Evolutionary conservation across 2,888 invertebrate species (phyloP), one percentile per base, ranked within the genome.

Genomic region (Protophormia terraenovae): DNA sequence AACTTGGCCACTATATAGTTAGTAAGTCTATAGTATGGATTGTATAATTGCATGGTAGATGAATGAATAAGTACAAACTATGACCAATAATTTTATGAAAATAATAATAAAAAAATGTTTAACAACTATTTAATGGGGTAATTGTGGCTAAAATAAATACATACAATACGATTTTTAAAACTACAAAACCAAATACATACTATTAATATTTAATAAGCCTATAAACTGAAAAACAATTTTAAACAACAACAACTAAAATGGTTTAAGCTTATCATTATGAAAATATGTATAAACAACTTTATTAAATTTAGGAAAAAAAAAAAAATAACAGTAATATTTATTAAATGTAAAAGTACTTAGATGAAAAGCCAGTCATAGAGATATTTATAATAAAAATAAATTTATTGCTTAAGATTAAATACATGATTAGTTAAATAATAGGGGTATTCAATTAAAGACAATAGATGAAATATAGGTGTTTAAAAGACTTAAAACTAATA

Each of bases 111-210:
- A 72, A 81, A 84, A 75, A 78, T 62, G 76, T 84, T 80, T 69
- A 77, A 78, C 84, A 78, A 84, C 80, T 60, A 78, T 85, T 85
- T 82, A 82, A 82, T 85, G 84, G 81, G 75, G 84, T 82, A 82
- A 85, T 85, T 78, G 81, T 75, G 77, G 81, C 78, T 50, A 41
- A 60, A 67, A 38, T 55, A n/a, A 45, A 66, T 24, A 45, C 8
- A 69, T 60, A 41, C 55, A 55, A 24, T 19, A 22, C 22, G 22
- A 10, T 22, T 47, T 19, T 35, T 35, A 35, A 29, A n/a, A 24
- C 41, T 64, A 58, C 19, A 75, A 77, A 67, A 58, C 24, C 16
- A 58, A 60, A 69, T 12, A 78, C 32, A 69, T 67, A 67, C 60
- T 50, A 35, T 69, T 50, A 72, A 12, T 77, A 72, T 47, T 67